phyloP scores from a whole-genome alignment of 2,797 vertebrate genomes.

The Garrulus glandarius region DNA sequence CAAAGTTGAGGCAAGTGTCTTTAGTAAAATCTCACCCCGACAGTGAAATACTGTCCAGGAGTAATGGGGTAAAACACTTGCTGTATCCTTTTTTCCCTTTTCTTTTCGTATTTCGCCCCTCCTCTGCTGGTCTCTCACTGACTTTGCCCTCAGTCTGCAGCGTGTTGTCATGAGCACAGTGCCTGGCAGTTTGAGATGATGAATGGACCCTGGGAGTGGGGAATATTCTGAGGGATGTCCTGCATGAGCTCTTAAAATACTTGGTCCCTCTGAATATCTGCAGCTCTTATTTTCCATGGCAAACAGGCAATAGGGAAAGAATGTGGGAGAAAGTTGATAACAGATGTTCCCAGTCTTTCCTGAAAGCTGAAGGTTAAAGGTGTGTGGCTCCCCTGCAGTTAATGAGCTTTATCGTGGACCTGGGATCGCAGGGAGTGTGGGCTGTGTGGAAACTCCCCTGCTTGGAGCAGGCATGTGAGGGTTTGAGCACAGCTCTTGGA shows the following conservation, averaged over 20 bases:
- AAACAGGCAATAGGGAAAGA: background rate
- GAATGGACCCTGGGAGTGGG: background rate
- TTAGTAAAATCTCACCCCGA: background rate
- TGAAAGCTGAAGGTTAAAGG: background rate
- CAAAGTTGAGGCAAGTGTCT: accelerated
- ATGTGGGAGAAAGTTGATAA: background rate
- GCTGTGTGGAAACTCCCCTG: background rate
- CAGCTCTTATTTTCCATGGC: background rate
- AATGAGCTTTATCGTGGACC: background rate
- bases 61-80: background rate
- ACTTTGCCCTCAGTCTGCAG: background rate
- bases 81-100: accelerated
- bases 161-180: background rate
- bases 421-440: background rate
- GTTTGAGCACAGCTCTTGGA: background rate
- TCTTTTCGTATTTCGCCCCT: background rate
- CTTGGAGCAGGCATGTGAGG: background rate
- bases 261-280: background rate
- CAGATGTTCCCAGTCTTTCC: background rate
- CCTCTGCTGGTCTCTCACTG: background rate
- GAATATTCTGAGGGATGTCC: background rate
- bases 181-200: background rate
- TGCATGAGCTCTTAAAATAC: background rate
- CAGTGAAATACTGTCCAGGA: background rate
- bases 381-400: background rate